Percentiles rank a stretch among this genome's conserved stretches.
Conservation (phyloP, 2,888 invertebrate species). For the Augiades crinisus region DNA sequence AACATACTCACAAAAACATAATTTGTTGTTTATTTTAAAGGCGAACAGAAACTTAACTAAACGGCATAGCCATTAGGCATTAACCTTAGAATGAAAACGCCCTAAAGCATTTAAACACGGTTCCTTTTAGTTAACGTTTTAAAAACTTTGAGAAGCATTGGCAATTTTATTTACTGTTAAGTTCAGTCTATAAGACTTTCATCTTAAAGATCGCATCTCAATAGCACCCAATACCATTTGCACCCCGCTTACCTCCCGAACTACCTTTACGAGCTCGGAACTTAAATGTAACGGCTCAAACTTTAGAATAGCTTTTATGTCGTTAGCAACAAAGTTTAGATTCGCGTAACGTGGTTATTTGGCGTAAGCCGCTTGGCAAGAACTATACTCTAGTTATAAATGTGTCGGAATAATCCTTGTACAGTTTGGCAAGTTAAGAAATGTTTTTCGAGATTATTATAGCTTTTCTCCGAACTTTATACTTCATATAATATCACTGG, state of each 20-base stretch:
- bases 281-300: slow-evolving; percentile 4
- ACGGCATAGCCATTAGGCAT: too few relatives aligned
- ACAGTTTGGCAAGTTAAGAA: slow-evolving; percentile 5
- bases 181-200: slow-evolving; percentile 13
- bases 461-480: neutral
- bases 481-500: neutral
- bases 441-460: too few relatives aligned
- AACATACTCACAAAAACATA: too few relatives aligned
- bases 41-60: too few relatives aligned
- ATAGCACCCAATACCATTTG: slow-evolving; percentile 21
- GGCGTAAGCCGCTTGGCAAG: slow-evolving; percentile 8
- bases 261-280: slow-evolving; percentile 12
- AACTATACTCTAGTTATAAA: slow-evolving; percentile 10
- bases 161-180: too few relatives aligned
- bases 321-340: slow-evolving; percentile 6
- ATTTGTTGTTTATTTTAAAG: too few relatives aligned
- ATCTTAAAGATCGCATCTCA: slow-evolving; percentile 21
- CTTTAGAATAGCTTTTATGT: slow-evolving; percentile 9
- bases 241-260: slow-evolving; percentile 18
- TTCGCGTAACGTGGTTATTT: neutral
- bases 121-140: too few relatives aligned
- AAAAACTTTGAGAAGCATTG: too few relatives aligned
- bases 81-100: too few relatives aligned
- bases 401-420: slow-evolving; percentile 18
- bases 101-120: too few relatives aligned